phyloP scores from a whole-genome alignment of 2,888 invertebrate species.

The Tupiocoris notatus region DNA sequence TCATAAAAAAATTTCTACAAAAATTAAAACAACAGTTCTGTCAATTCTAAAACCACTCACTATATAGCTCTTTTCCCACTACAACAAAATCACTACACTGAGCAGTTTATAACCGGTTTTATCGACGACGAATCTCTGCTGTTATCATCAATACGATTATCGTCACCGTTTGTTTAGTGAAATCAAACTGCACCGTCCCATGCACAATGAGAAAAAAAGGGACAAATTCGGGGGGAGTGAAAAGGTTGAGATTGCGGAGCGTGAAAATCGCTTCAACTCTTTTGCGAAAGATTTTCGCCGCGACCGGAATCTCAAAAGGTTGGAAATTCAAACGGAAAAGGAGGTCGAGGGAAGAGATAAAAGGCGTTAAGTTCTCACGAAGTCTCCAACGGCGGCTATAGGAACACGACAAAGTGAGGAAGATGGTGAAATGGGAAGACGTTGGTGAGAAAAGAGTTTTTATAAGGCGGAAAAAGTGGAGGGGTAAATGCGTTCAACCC shows the following conservation, averaged over 20 bases:
- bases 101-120: no score
- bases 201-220: no score
- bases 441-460: neutral
- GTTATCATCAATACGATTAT: no score
- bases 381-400: neutral
- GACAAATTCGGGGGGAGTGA: neutral
- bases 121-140: no score
- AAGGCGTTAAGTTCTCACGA: conserved; percentile 2
- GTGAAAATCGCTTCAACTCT: neutral
- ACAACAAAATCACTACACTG: no score
- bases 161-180: no score
- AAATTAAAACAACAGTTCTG: no score
- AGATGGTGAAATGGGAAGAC: neutral
- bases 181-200: no score
- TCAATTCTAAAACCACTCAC: no score
- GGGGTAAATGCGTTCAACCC: conserved; percentile 27
- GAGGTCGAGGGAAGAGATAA: conserved; percentile 17
- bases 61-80: no score
- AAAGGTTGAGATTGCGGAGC: neutral
- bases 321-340: neutral
- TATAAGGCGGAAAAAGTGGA: neutral
- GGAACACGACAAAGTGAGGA: neutral
- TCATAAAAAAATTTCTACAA: no score
- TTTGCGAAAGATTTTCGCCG: conserved; percentile 5
- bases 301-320: conserved; percentile 14